Evolutionary conservation across 2,888 invertebrate genomes (phyloP).

Genomic region (Bombylius discolor): DNA sequence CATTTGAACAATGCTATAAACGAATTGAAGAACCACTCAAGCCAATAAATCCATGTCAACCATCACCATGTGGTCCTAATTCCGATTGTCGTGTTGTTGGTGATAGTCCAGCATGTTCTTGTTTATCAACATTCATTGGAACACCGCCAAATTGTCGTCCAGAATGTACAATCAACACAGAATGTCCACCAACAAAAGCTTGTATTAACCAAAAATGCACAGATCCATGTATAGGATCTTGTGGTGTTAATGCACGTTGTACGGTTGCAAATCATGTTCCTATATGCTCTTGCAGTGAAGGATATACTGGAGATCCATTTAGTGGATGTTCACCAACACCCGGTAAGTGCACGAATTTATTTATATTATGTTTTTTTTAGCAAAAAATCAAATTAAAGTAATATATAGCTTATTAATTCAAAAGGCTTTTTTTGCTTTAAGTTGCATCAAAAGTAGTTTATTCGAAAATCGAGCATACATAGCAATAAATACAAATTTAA

Average conservation of each 20-base stretch:
- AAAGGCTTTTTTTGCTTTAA: background rate
- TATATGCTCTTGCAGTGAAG: conserved; percentile 65
- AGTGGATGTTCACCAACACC: conserved; percentile 46
- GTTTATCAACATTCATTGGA: conserved; percentile 45
- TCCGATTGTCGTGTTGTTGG: conserved; percentile 45
- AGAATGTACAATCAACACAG: conserved; percentile 51
- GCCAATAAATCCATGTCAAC: conserved; percentile 46
- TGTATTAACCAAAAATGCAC: conserved; percentile 50
- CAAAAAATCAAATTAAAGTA: conserved; percentile 1
- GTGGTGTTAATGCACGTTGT: conserved; percentile 45
- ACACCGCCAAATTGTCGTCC: conserved; percentile 53
- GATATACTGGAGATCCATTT: conserved; percentile 65
- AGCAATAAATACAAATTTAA: no score
- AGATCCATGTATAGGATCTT: conserved; percentile 52
- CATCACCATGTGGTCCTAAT: conserved; percentile 51
- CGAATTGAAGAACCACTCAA: conserved; percentile 27
- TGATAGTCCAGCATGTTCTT: conserved; percentile 46
- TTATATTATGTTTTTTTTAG: background rate
- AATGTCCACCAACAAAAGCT: conserved; percentile 49
- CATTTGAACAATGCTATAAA: conserved; percentile 50
- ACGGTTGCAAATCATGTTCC: conserved; percentile 57
- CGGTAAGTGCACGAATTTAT: conserved; percentile 23
- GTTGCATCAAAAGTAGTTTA: no score
- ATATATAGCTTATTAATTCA: conserved; percentile 1
- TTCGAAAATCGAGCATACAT: no score